phyloP scores from a whole-genome alignment of 2,113 vertebrate genomes.

The Ciconia maguari region DNA sequence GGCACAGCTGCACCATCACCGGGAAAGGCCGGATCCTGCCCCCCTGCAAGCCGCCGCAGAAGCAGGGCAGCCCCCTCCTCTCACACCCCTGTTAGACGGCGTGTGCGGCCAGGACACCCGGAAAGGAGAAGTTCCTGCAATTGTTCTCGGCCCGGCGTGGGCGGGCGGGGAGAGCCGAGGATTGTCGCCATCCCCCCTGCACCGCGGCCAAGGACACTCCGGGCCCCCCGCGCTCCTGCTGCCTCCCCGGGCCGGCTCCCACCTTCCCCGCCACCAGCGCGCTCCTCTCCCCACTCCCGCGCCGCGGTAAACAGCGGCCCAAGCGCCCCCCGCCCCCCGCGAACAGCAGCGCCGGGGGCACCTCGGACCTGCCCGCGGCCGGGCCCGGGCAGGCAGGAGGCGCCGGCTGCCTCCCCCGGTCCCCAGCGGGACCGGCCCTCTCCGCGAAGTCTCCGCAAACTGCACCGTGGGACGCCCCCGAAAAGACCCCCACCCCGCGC shows the following conservation, averaged over 20 bases:
- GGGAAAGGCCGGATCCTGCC: background rate
- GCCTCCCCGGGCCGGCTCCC: background rate
- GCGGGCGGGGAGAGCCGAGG: background rate
- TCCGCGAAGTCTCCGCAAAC: background rate
- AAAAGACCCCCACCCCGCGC: background rate
- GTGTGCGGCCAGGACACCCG: background rate
- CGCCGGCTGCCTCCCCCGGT: background rate
- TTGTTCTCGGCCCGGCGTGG: background rate
- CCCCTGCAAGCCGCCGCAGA: background rate
- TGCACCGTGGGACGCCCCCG: background rate
- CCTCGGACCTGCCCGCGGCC: background rate
- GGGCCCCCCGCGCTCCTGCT: background rate
- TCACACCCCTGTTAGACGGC: background rate
- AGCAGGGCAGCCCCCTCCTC: background rate
- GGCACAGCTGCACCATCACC: background rate
- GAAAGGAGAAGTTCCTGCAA: constrained; percentile 22
- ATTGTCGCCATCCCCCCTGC: background rate
- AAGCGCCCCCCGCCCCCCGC: no score
- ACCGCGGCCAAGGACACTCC: background rate
- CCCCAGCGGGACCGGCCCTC: background rate
- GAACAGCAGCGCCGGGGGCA: background rate
- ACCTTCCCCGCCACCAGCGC: background rate
- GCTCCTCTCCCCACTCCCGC: no score
- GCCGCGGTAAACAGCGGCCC: background rate
- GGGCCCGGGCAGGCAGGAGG: background rate